Percentiles rank a stretch among this genome's conserved stretches.
Conservation (phyloP, 2,888 invertebrate species). For the Branchellion lobata region DNA sequence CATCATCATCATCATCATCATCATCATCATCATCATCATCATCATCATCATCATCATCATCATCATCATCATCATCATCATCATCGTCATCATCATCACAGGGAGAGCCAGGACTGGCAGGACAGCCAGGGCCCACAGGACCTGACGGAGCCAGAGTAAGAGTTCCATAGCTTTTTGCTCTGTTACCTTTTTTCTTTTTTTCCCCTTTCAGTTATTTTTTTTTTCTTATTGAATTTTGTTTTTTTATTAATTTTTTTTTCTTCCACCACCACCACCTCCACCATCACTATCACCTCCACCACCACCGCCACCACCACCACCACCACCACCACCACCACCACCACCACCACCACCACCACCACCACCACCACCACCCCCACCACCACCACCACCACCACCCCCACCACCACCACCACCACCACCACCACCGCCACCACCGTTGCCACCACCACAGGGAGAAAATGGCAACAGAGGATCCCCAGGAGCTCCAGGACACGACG, state of each 20-base stretch:
- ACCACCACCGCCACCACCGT: not conserved
- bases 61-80: too few relatives aligned
- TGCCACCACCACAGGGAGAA: conserved; percentile 30
- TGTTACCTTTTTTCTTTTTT: not conserved
- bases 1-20: too few relatives aligned
- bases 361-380: not conserved
- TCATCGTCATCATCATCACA: not conserved
- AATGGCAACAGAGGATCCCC: conserved; percentile 36
- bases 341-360: conserved; percentile 26
- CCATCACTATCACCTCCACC: not conserved
- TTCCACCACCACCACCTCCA: not conserved
- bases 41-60: too few relatives aligned
- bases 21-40: too few relatives aligned
- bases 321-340: not conserved
- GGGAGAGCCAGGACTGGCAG: conserved; percentile 31
- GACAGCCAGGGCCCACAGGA: conserved; percentile 33
- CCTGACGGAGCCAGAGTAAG: conserved; percentile 33
- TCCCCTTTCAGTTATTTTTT: not conserved
- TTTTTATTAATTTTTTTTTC: not conserved
- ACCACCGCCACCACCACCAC: not conserved
- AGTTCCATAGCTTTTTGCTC: conserved; percentile 23
- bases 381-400: not conserved
- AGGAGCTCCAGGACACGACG: conserved; percentile 42
- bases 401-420: conserved; percentile 26
- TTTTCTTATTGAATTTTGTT: not conserved